Conservation (phyloP, 2,113 vertebrate species). For the Scytalopus superciliaris region DNA sequence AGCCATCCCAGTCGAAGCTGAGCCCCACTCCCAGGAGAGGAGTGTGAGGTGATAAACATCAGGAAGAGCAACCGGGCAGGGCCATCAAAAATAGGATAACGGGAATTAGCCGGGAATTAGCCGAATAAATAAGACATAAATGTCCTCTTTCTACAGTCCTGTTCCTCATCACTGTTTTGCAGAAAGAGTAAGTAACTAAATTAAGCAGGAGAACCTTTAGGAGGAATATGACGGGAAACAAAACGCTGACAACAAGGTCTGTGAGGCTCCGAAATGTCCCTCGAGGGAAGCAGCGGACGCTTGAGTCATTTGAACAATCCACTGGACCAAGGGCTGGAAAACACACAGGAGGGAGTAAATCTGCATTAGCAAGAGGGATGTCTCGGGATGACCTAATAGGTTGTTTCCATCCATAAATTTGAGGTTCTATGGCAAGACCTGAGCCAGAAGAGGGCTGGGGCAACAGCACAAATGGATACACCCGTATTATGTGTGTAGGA, state of each 20-base stretch:
- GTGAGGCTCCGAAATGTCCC: background rate
- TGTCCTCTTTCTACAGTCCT: background rate
- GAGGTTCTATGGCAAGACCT: background rate
- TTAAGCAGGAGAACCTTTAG: constrained; percentile 36
- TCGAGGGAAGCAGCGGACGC: background rate
- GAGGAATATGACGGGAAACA: background rate
- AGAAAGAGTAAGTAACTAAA: constrained; percentile 29
- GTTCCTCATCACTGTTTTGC: constrained; percentile 23
- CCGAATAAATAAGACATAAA: background rate
- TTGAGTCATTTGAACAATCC: constrained; percentile 49
- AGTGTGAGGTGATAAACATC: background rate
- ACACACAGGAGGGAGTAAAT: constrained; percentile 39
- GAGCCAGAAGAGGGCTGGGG: background rate
- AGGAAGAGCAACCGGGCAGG: background rate
- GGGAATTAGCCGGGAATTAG: background rate
- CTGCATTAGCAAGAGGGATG: background rate
- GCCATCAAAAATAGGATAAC: background rate
- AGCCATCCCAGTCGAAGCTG: background rate
- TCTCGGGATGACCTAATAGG: background rate
- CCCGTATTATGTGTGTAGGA: background rate
- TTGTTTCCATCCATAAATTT: constrained; percentile 36
- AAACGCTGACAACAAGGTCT: constrained; percentile 19
- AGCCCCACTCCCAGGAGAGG: fast-evolving
- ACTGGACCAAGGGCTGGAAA: constrained; percentile 31
- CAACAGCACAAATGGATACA: background rate